phyloP scores from a whole-genome alignment of 2,888 invertebrate genomes.

The Dexiosoma caninum region DNA sequence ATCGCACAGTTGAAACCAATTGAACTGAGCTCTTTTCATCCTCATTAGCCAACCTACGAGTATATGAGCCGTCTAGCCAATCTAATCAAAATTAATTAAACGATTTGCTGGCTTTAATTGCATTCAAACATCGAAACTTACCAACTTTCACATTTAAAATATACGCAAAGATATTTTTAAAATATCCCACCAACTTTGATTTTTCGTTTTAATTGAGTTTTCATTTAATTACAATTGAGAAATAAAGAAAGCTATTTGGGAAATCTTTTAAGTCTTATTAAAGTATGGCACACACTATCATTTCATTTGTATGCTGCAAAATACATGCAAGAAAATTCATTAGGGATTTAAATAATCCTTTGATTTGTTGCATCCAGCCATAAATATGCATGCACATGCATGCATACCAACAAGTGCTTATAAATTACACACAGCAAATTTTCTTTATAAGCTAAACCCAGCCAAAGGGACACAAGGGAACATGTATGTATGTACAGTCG shows the following conservation, averaged over 20 bases:
- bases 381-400: neutral
- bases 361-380: slow-evolving; percentile 42
- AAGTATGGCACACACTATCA: neutral
- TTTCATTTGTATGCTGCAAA: neutral
- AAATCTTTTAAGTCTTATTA: neutral
- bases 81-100: too few relatives aligned
- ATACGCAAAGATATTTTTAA: too few relatives aligned
- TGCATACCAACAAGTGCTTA: neutral
- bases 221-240: neutral
- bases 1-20: too few relatives aligned
- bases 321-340: slow-evolving; percentile 14
- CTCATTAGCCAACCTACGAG: too few relatives aligned
- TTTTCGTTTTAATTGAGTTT: neutral
- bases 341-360: slow-evolving; percentile 45
- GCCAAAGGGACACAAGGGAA: neutral
- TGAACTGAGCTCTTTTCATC: too few relatives aligned
- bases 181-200: too few relatives aligned
- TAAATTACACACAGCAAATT: slow-evolving; percentile 2
- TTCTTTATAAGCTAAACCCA: neutral
- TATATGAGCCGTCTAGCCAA: too few relatives aligned
- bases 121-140: too few relatives aligned
- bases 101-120: too few relatives aligned
- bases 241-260: neutral
- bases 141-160: too few relatives aligned
- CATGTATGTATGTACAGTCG: too few relatives aligned